Base-by-base conservation (phyloP, 2,113 vertebrate genomes). In the Brachirus orientalis region DNA sequence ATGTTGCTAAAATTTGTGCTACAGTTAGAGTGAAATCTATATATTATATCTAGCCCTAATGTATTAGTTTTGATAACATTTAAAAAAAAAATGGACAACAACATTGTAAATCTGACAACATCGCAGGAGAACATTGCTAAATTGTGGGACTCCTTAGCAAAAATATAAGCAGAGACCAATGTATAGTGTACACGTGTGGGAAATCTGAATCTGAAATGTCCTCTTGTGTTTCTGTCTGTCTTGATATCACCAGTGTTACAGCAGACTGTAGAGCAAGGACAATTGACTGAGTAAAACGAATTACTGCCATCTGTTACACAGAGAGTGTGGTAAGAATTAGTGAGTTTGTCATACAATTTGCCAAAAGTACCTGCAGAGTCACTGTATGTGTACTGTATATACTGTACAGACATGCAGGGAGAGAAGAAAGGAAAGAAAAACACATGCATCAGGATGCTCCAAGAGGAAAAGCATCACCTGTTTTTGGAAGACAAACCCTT, bases 401-500 rank as follows among this genome's bases (percentile, higher is more conserved):
- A 55, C 65, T 80, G 69, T 63, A 63, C 18, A 78, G 57, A 70
- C 82, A 76, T 85, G 82, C 84, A 81, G 54, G 41, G 62, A 17
- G 56, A 68, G 70, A 54, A 55, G 70, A 58, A 75, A 66, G 38
- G 2, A 52, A 73, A 45, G 37, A 72, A 47, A 65, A 63, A 33
- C 8, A 54, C 85, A 90, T 89, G 90, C 90, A 79, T 38, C 63
- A 72, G 36, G 67, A 64, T 51, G 59, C 63, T 77, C 69, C 18
- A 18, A 69, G 52, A 51, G 65, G 44, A n/a, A 60, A 66, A 71
- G 70, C 66, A 62, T 28, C 0, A 38, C 62, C 35, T 13, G 51
- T 20, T 62, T 22, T 59, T 13, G 76, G 71, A 77, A 78, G 72
- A 77, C 74, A 35, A 75, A 33, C 51, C 38, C 17, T 14, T 19